A percentile compares a stretch with the other conserved stretches of the same genome.
Evolutionary conservation across 2,797 vertebrate genomes (phyloP).

Genomic region (Vipera latastei): DNA sequence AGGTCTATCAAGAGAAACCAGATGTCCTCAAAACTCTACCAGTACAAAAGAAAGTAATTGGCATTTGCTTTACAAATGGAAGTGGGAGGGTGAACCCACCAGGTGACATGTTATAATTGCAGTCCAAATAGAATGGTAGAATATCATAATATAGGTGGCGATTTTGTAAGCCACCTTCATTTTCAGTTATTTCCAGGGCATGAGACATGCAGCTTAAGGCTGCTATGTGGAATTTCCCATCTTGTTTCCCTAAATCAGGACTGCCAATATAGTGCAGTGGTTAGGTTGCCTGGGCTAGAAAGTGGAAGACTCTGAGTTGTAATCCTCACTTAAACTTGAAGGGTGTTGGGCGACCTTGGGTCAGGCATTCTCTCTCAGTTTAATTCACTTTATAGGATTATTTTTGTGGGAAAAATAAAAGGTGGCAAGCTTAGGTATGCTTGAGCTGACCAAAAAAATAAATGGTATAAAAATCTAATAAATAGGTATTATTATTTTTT

Average conservation of each 20-base stretch:
- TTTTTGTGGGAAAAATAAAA: neutral
- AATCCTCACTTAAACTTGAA: neutral
- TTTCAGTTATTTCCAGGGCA: neutral
- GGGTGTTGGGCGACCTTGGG: neutral
- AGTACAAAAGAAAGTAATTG: neutral
- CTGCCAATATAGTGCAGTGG: neutral
- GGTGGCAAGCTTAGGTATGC: neutral
- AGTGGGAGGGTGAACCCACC: neutral
- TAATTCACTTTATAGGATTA: neutral
- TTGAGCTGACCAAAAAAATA: neutral
- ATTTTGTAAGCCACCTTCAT: neutral
- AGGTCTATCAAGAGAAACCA: neutral
- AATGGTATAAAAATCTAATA: neutral
- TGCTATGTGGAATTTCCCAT: neutral
- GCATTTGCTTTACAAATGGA: neutral
- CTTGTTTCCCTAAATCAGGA: neutral
- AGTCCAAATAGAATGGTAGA: neutral
- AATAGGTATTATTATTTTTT: neutral
- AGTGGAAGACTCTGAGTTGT: neutral
- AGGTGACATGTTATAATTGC: neutral
- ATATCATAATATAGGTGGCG: neutral
- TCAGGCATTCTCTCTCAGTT: neutral
- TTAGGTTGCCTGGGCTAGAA: neutral
- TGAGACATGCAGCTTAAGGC: neutral
- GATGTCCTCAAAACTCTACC: too few species aligned